Evolutionary conservation across 2,888 invertebrate species (phyloP).

Genomic region (Pachycephus smyrnensis): DNA sequence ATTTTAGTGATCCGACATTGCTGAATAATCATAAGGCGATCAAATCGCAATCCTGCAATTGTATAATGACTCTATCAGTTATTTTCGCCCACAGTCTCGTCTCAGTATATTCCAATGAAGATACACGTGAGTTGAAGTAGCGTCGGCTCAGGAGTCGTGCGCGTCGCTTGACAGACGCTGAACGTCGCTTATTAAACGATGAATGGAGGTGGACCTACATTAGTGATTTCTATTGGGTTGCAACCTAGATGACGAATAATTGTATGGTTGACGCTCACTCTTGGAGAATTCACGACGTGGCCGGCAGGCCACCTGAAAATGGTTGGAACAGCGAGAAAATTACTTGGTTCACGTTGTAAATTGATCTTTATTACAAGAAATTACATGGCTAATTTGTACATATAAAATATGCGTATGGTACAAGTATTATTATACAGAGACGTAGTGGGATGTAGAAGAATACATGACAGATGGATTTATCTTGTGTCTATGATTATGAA

Average conservation of each 20-base stretch:
- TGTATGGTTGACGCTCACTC: background rate
- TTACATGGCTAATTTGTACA: conserved; percentile 66
- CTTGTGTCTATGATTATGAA: conserved; percentile 1
- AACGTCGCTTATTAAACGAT: conserved; percentile 29
- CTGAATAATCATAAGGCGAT: too few relatives aligned
- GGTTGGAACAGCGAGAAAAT: background rate
- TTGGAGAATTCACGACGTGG: background rate
- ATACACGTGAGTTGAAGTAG: background rate
- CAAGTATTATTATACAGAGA: conserved; percentile 64
- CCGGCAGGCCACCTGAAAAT: background rate
- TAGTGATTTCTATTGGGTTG: conserved; percentile 33
- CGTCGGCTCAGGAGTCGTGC: background rate
- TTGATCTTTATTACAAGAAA: conserved; percentile 66
- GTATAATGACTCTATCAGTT: too few relatives aligned
- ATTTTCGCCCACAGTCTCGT: background rate
- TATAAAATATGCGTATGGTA: conserved; percentile 67
- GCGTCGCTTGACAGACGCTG: background rate
- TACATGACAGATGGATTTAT: conserved; percentile 20
- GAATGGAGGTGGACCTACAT: conserved; percentile 49
- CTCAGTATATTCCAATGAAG: background rate
- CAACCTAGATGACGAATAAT: conserved; percentile 10
- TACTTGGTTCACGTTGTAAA: conserved; percentile 52
- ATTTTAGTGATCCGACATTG: background rate
- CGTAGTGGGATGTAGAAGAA: conserved; percentile 48
- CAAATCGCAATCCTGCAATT: too few relatives aligned